Base-by-base conservation (phyloP, 2,113 vertebrate genomes). In the Cyanocitta stelleri region DNA sequence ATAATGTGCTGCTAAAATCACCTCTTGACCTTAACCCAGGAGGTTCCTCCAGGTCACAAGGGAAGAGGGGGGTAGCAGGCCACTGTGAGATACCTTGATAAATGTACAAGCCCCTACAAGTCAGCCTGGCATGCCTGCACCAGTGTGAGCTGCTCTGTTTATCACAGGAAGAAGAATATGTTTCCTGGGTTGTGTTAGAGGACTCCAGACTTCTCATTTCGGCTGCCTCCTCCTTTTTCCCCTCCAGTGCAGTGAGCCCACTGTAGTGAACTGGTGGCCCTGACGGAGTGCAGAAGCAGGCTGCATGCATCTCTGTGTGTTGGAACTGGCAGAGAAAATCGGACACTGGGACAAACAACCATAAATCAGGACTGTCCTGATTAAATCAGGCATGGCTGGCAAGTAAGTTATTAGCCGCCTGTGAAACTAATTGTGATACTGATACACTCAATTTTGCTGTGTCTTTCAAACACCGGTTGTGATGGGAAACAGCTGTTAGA, bases 401-500 rank as follows among this genome's bases (percentile, higher is more conserved):
- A 96, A 97, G 97, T 92, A 93, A 97, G 97, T 97, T 97, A 97
- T 97, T 97, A 98, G 97, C 94, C 46, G 95, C 95, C 97, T 96
- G 97, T 85, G 96, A 96, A 97, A 97, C 97, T 97, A 97, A 98
- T 96, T 98, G 98, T 97, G 97, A 96, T 91, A 94, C 93, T 64
- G 97, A 97, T 94, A 94, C 95, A 95, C 93, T 97, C 94, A 92
- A 96, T 97, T 97, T 89, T 96, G 94, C 96, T 68, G 74, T 84
- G 96, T 97, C 97, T 97, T 97, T 98, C 98, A 97, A 97, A 97
- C 97, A 97, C 97, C 6, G 73, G 96, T 97, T 95, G 97, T 98
- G 97, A 98, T 97, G 97, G 97, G 96, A 97, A 98, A 97, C 98
- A 98, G 97, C 97, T 98, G 97, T 96, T 97, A 96, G 96, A 96